Base-by-base conservation (phyloP, 2,888 invertebrate species). In the Mythimna impura region DNA sequence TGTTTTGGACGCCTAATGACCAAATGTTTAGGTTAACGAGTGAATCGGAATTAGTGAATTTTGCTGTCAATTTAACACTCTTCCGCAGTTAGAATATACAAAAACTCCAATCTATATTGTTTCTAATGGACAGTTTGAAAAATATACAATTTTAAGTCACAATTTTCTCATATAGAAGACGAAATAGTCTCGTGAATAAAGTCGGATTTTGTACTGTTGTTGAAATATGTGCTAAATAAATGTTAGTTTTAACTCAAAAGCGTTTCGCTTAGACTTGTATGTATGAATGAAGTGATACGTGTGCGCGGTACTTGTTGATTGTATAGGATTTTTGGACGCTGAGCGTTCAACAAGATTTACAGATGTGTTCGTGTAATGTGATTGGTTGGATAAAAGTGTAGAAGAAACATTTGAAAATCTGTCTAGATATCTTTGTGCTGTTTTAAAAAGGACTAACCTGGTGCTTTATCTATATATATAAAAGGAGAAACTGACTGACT, bases 171-270 rank as follows among this genome's bases (percentile, higher is more conserved):
- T 12, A 30, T 2, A 50, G 30, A 71, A 75, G 22, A 71, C 78
- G 30, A 54, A 78, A 40, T 57, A 47, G n/a, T 78, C 62, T 76
- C 58, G 79, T 79, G 60, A 73, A 73, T 73, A 40, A 58, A 78
- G 30, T 78, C 80, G 80, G 60, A 61, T 76, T 73, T 80, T 66
- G 65, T 76, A 76, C 76, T 80, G 64, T 73, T 64, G 40, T 80
- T 80, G 14, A 22, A 57, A 34, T 71, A 79, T 63, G 81, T 76
- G 66, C 77, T 76, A 82, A 79, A 67, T 73, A 58, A 78, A 78
- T n/a, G 60, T 72, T 73, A 78, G 58, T 65, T 72, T 67, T n/a
- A 78, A 78, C 78, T 78, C 66, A 66, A 81, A 80, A 67, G 54
- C 82, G 78, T 79, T 66, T 66, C 50, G 78, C 52, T 82, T 20